Percentiles rank a stretch among this genome's conserved stretches.
These are phyloP conservation scores for Epizoanthus stellaris DNA, from an alignment of 92 coral and sea anemone genomes.

Conservation along the genomic window DNA sequence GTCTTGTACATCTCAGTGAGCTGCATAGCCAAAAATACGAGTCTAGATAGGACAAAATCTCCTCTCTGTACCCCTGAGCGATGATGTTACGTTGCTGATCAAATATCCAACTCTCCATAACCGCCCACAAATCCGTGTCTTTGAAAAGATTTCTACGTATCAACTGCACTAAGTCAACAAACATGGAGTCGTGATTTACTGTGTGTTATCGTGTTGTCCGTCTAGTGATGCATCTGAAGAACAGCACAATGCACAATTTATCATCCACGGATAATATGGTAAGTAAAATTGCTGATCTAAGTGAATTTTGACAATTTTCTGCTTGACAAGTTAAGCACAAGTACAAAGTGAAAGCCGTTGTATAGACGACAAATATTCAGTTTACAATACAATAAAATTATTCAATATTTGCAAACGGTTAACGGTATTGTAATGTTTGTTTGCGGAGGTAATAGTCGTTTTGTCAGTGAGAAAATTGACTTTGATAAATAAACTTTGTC, in stretches of 20 bases:
- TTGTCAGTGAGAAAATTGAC: background rate
- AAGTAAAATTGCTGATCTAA: background rate
- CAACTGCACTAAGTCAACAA: no score
- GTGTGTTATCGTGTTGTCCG: background rate
- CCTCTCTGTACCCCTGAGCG: no score
- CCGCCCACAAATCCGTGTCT: no score
- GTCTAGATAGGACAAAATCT: no score
- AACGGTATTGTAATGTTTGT: background rate
- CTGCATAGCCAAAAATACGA: no score
- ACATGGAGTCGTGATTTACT: background rate
- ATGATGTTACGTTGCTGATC: no score
- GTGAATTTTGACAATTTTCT: background rate
- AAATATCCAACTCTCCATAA: no score
- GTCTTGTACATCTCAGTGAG: no score
- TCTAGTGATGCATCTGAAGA: background rate
- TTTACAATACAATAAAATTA: background rate
- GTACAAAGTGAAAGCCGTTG: background rate
- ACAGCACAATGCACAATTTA: background rate
- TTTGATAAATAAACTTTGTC: background rate
- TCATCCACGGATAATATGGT: background rate
- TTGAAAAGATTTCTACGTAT: no score
- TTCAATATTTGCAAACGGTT: conserved; percentile 19
- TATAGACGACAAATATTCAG: background rate
- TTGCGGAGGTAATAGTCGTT: background rate
- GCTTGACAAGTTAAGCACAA: no score